A percentile compares a stretch with the other conserved stretches of the same genome.
phyloP scores from a whole-genome alignment of 2,888 invertebrate genomes.

The Hemithea aestivaria region DNA sequence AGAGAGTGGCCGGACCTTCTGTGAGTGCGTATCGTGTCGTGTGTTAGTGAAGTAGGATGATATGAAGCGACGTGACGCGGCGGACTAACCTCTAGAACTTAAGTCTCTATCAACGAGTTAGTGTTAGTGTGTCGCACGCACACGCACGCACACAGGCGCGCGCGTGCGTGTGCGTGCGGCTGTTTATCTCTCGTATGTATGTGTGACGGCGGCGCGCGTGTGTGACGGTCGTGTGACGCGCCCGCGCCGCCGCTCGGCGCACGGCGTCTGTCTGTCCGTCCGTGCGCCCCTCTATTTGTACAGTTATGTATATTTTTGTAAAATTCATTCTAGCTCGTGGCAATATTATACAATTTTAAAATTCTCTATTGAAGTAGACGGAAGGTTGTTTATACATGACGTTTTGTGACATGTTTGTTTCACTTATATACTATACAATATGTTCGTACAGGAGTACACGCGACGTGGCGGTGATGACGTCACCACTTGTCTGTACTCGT shows the following conservation, averaged over 20 bases:
- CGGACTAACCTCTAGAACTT: constrained; percentile 43
- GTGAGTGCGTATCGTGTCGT: too few species aligned
- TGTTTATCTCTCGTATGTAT: constrained; percentile 20
- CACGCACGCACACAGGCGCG: constrained; percentile 16
- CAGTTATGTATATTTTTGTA: constrained; percentile 77
- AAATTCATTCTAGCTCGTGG: constrained; percentile 72
- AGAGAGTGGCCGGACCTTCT: too few species aligned
- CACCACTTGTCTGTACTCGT: too few species aligned
- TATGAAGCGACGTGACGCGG: constrained; percentile 30
- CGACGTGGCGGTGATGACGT: too few species aligned
- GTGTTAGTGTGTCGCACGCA: constrained; percentile 47
- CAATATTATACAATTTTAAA: constrained; percentile 71
- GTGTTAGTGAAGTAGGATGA: too few species aligned
- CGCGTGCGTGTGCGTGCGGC: constrained; percentile 15
- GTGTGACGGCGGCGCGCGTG: neutral
- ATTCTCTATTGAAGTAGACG: constrained; percentile 64
- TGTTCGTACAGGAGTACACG: too few species aligned
- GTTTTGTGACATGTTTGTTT: constrained; percentile 24
- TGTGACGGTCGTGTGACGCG: neutral
- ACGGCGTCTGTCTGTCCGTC: constrained; percentile 26
- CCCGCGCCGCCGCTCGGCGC: constrained; percentile 10
- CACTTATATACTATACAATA: too few species aligned
- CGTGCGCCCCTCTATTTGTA: constrained; percentile 71
- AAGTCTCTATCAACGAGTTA: constrained; percentile 76
- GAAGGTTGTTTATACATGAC: constrained; percentile 63